These are phyloP conservation scores for Microctonus hyperodae DNA, from an alignment of 2,888 invertebrate genomes.

Conservation along the genomic window DNA sequence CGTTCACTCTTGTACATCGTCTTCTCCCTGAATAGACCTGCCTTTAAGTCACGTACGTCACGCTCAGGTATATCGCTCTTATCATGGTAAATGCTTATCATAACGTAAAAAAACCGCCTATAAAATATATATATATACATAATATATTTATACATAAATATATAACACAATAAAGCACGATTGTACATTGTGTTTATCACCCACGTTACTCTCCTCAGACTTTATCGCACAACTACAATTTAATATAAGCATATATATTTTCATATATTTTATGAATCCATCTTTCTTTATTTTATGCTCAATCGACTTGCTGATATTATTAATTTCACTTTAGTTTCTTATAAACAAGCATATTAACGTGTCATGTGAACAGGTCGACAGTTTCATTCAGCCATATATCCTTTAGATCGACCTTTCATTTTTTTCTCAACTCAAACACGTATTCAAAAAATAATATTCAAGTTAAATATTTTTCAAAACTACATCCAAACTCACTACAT, in stretches of 20 bases:
- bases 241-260: constrained; percentile 3
- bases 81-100: constrained; percentile 24
- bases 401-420: not conserved
- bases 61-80: constrained; percentile 24
- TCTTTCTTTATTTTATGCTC: not conserved
- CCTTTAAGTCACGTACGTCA: constrained; percentile 14
- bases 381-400: not conserved
- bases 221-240: constrained; percentile 25
- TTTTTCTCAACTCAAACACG: constrained; percentile 10
- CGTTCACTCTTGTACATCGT: not conserved
- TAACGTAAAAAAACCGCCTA: not conserved
- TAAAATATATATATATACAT: not conserved
- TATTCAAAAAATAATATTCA: not conserved
- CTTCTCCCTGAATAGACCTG: not conserved
- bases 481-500: no score
- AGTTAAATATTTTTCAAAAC: no score
- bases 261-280: not conserved
- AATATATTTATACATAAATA: not conserved
- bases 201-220: constrained; percentile 2
- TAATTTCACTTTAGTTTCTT: not conserved
- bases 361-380: not conserved
- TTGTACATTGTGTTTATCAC: constrained; percentile 21
- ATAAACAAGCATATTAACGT: not conserved
- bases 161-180: constrained; percentile 4
- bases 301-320: not conserved